Conservation (phyloP, 2,888 invertebrate genomes). For the Tiliacea aurago region DNA sequence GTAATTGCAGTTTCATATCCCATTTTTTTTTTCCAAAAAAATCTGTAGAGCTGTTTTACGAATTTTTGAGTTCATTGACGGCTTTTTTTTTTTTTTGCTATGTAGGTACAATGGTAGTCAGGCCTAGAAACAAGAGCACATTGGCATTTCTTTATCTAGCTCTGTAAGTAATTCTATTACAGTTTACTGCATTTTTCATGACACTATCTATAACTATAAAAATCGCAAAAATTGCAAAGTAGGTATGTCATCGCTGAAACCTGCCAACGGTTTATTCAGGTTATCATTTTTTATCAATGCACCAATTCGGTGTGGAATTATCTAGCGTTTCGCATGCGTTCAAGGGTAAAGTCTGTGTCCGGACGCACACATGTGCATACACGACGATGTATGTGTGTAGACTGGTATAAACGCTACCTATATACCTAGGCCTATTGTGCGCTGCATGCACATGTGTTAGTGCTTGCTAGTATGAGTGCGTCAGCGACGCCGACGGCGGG, state of each 20-base stretch:
- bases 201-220: slow-evolving; percentile 27
- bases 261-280: slow-evolving; percentile 79
- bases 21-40: slow-evolving; percentile 19
- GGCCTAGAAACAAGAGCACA: slow-evolving; percentile 14
- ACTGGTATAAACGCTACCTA: slow-evolving; percentile 68
- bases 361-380: slow-evolving; percentile 79
- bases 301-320: slow-evolving; percentile 85
- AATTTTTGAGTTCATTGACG: slow-evolving; percentile 6
- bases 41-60: neutral
- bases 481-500: slow-evolving; percentile 81
- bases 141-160: slow-evolving; percentile 32
- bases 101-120: slow-evolving; percentile 1
- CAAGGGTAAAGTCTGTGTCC: slow-evolving; percentile 89
- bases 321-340: slow-evolving; percentile 86
- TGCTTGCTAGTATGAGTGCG: slow-evolving; percentile 78
- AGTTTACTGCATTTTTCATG: slow-evolving; percentile 37
- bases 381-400: slow-evolving; percentile 74
- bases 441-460: slow-evolving; percentile 76
- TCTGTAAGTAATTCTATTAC: slow-evolving; percentile 25
- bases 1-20: slow-evolving; percentile 10
- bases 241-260: slow-evolving; percentile 69
- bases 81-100: neutral
- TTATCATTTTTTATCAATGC: slow-evolving; percentile 88
- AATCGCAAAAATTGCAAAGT: slow-evolving; percentile 44
- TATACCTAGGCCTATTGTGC: slow-evolving; percentile 83